Conservation (phyloP, 2,113 vertebrate species). For the Serinus canaria region DNA sequence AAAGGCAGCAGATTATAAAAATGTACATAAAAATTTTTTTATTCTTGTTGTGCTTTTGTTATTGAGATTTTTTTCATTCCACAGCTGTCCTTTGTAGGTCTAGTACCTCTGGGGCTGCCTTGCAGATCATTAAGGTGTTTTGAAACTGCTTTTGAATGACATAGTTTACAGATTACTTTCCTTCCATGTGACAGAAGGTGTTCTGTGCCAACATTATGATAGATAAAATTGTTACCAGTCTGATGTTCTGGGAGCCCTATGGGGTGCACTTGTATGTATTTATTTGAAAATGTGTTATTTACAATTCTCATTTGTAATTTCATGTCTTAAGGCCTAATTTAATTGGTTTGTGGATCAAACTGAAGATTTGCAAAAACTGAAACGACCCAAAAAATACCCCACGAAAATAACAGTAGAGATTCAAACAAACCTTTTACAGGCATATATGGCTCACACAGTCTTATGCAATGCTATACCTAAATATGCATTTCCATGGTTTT, state of each 20-base stretch:
- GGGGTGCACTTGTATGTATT: not conserved
- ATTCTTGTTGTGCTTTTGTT: not conserved
- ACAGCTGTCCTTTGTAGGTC: not conserved
- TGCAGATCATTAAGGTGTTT: not conserved
- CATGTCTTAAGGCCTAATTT: not conserved
- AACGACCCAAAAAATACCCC: not conserved
- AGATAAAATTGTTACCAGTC: not conserved
- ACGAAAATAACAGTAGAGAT: not conserved
- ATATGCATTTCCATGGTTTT: not conserved
- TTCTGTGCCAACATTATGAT: not conserved
- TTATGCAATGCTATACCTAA: not conserved
- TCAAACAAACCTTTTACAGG: not conserved
- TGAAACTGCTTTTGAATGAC: not conserved
- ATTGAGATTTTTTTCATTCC: not conserved
- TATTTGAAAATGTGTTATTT: not conserved
- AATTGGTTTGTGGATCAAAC: not conserved
- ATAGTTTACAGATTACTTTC: not conserved
- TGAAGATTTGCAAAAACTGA: not conserved
- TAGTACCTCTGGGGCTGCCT: not conserved
- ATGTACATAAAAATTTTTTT: rapidly evolving
- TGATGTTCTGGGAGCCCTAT: not conserved
- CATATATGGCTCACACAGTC: not conserved
- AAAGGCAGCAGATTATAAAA: constrained; percentile 14
- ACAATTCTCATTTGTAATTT: not conserved
- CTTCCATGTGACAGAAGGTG: not conserved